These are phyloP conservation scores for Carettochelys insculpta DNA, from an alignment of 2,113 vertebrate genomes.

Conservation along the genomic window DNA sequence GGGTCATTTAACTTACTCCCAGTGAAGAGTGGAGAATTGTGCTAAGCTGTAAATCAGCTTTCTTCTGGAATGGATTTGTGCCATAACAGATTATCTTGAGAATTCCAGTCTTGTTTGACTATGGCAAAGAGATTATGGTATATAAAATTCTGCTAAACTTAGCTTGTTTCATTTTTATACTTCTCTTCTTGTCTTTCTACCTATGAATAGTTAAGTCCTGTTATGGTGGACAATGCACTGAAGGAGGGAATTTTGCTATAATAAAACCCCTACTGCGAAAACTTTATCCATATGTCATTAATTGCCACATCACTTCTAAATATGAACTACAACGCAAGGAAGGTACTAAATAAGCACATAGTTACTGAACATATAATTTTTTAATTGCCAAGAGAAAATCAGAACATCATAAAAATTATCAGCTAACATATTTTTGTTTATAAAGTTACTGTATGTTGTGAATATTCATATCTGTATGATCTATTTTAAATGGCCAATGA, in stretches of 20 bases:
- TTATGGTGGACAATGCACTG: constrained; percentile 44
- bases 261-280: constrained; percentile 42
- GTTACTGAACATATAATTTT: constrained; percentile 42
- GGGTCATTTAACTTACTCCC: constrained; percentile 81
- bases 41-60: constrained; percentile 80
- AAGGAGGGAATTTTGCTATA: constrained; percentile 38
- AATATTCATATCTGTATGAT: constrained; percentile 32
- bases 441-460: constrained; percentile 50
- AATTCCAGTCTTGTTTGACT: constrained; percentile 75
- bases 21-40: constrained; percentile 74
- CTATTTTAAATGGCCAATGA: constrained; percentile 25
- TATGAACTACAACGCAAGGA: constrained; percentile 16
- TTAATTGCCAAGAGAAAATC: constrained; percentile 9
- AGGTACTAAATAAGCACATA: constrained; percentile 62
- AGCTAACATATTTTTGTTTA: constrained; percentile 60
- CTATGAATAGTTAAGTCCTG: constrained; percentile 64
- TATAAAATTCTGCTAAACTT: constrained; percentile 75
- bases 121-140: constrained; percentile 75
- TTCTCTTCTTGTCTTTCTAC: constrained; percentile 57
- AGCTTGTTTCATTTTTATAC: constrained; percentile 68
- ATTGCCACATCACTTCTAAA: constrained; percentile 52
- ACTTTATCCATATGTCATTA: constrained; percentile 35
- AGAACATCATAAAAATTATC: neutral
- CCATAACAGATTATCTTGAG: constrained; percentile 76
- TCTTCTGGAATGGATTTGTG: constrained; percentile 76